phyloP scores from a whole-genome alignment of 1,140 invertebrate species.

The Lineus longissimus region DNA sequence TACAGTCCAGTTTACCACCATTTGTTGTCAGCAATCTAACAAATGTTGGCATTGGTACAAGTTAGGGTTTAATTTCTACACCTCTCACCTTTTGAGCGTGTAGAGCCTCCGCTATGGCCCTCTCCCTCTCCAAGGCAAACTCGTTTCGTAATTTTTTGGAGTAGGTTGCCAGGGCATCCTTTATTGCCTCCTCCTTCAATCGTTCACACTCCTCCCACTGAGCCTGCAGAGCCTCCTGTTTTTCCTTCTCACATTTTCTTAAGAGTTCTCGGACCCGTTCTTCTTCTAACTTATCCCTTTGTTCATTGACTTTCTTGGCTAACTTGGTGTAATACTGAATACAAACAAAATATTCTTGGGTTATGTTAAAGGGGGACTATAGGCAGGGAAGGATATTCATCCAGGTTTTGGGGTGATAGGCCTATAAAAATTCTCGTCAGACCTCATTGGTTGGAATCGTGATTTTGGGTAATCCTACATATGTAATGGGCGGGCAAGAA shows the following conservation, averaged over 20 bases:
- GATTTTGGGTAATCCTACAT: too few relatives aligned
- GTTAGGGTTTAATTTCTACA: too few relatives aligned
- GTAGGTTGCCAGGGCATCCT: slow-evolving; percentile 32
- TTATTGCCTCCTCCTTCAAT: slow-evolving; percentile 33
- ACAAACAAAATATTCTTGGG: not conserved
- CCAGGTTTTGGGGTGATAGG: not conserved
- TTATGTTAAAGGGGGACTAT: not conserved
- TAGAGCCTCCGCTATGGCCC: slow-evolving; percentile 35
- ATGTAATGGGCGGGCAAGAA: too few relatives aligned
- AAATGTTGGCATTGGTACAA: too few relatives aligned
- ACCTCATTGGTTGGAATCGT: too few relatives aligned
- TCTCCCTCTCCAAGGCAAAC: slow-evolving; percentile 35
- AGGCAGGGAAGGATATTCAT: too few relatives aligned
- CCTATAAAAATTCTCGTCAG: too few relatives aligned
- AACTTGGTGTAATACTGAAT: slow-evolving; percentile 42
- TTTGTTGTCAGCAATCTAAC: too few relatives aligned
- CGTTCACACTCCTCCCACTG: slow-evolving; percentile 41
- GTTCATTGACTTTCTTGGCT: slow-evolving; percentile 35
- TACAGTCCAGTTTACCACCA: too few relatives aligned
- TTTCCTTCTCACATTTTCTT: slow-evolving; percentile 40
- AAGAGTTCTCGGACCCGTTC: slow-evolving; percentile 42
- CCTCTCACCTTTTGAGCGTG: slow-evolving; percentile 31
- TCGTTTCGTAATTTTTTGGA: slow-evolving; percentile 31
- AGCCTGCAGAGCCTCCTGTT: slow-evolving; percentile 36
- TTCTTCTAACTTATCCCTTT: slow-evolving; percentile 43